These are phyloP conservation scores for Otolemur crassicaudatus DNA, from an alignment of 2,797 vertebrate genomes.

Conservation along the genomic window DNA sequence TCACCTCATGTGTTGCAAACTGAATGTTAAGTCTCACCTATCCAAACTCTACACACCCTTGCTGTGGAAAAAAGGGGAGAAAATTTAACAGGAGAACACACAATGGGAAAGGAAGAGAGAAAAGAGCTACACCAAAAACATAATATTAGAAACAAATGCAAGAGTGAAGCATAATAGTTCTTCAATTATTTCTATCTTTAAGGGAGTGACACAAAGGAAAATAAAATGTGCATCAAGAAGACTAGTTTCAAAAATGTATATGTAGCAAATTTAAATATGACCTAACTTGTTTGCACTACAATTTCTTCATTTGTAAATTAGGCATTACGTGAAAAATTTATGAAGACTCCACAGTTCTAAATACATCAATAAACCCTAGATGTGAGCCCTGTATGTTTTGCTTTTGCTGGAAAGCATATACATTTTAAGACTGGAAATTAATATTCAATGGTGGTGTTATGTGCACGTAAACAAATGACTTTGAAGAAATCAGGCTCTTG, in stretches of 20 bases:
- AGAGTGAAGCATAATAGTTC: not conserved
- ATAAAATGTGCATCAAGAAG: not conserved
- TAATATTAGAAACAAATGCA: not conserved
- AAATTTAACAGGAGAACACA: not conserved
- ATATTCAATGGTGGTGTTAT: not conserved
- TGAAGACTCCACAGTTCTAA: not conserved
- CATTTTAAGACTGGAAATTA: constrained; percentile 29
- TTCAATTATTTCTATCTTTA: not conserved
- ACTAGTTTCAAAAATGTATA: not conserved
- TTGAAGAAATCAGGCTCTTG: not conserved
- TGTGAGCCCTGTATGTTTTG: not conserved
- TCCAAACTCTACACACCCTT: not conserved
- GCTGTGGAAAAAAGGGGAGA: not conserved
- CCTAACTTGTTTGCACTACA: not conserved
- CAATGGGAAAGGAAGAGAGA: not conserved
- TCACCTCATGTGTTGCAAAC: not conserved
- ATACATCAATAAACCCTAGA: not conserved
- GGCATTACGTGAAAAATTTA: not conserved
- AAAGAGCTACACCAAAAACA: not conserved
- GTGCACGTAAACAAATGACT: not conserved
- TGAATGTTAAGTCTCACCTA: not conserved
- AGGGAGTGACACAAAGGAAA: not conserved
- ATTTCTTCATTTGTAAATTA: not conserved
- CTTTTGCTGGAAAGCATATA: not conserved
- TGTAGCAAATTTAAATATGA: not conserved